Conservation (phyloP, 2,113 vertebrate genomes). For the Camelus bactrianus region DNA sequence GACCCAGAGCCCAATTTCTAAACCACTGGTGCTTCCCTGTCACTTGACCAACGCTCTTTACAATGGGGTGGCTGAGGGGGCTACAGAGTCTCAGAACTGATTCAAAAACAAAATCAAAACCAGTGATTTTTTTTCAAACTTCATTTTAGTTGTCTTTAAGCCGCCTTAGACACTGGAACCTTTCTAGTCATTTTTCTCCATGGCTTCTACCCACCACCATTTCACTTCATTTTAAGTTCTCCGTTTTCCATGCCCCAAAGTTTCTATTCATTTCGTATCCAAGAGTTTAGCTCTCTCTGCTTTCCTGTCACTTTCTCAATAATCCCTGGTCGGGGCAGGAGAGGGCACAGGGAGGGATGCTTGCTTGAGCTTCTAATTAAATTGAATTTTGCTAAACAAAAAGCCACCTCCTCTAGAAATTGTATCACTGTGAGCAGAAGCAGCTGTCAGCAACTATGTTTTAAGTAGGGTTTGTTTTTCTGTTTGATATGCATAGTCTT, state of each 20-base stretch:
- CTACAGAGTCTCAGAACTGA: neutral
- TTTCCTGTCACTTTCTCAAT: constrained; percentile 10
- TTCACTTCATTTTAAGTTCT: neutral
- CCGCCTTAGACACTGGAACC: neutral
- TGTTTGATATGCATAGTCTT: constrained; percentile 26
- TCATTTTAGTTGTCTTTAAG: neutral
- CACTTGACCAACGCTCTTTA: neutral
- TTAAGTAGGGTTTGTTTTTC: constrained; percentile 62
- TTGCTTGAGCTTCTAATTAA: constrained; percentile 63
- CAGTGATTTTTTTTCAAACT: neutral
- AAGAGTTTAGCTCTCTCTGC: neutral
- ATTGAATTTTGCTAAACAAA: constrained; percentile 69
- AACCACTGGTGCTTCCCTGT: neutral
- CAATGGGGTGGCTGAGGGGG: neutral
- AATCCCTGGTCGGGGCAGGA: neutral
- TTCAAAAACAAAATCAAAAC: neutral
- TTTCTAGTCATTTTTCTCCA: neutral
- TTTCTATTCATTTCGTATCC: neutral
- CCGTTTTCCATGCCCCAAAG: neutral
- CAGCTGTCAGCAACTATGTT: constrained; percentile 71
- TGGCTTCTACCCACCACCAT: too few species aligned
- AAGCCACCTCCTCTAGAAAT: constrained; percentile 58
- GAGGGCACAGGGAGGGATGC: neutral
- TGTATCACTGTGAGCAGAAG: constrained; percentile 64
- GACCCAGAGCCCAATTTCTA: neutral